Base-by-base conservation (phyloP, 2,113 vertebrate genomes). In the Microtus pennsylvanicus region DNA sequence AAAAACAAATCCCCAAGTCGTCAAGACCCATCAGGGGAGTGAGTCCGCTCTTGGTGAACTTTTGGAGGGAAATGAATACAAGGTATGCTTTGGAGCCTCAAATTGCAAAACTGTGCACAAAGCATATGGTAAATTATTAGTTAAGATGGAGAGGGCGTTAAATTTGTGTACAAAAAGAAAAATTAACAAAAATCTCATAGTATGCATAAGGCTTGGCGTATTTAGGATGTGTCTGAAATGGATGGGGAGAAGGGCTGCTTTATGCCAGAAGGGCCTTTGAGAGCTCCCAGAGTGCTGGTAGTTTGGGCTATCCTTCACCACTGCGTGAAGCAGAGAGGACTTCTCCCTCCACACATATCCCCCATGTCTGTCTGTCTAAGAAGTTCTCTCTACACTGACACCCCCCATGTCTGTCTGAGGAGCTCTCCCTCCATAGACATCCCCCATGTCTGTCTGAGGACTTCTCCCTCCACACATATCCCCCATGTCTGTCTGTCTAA, bases 11-110 rank as follows among this genome's bases (percentile, higher is more conserved):
- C 35, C 8, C 16, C 13, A 76, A 28, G 55, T 83, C 65, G 35
- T n/a, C 65, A 35, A 94, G 47, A 55, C 35, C 65, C 63, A 19
- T 19, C 35, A 33, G 33, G 21, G 47, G 52, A 63, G 28, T 24
- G 42, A 83, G 61, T 52, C 47, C 28, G 61, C 50, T 58, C 11
- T 88, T 69, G 81, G 28, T 70, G 58, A 90, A 67, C 75, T 67
- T 52, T 28, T 90, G 78, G 75, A 90, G n/a, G 14, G 47, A 90
- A 94, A 76, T 52, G n/a, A 90, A 85, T 16, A 26, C 81, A 63
- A 28, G 55, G 28, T 67, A 85, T 45, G 45, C 13, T 90, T 74
- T 94, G 52, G 19, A n/a, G 33, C 28, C 70, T 85, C 21, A 67
- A 19, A 76, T 63, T 67, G 9, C 26, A 55, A 69, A 67, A 42